Evolutionary conservation across 2,113 vertebrate genomes (phyloP).

Genomic region (Diphyllodes magnificus): DNA sequence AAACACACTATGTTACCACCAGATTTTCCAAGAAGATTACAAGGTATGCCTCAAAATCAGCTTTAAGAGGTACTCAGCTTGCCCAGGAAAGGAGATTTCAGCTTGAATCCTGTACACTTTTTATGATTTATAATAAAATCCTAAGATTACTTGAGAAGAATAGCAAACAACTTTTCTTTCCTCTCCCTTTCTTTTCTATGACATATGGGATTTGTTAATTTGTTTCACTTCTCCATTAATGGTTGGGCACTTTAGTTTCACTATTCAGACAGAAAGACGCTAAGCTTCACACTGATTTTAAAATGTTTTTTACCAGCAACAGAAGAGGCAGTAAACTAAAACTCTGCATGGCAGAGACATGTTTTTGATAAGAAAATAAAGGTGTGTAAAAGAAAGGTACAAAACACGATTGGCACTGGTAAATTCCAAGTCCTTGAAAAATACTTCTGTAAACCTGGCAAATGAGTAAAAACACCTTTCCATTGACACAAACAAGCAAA

Average conservation of each 20-base stretch:
- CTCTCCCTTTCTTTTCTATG: neutral
- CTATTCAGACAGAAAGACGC: neutral
- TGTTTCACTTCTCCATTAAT: neutral
- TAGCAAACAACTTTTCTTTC: neutral
- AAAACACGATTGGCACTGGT: neutral
- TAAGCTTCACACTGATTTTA: neutral
- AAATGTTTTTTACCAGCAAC: neutral
- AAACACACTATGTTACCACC: neutral
- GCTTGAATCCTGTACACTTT: neutral
- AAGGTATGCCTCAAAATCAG: neutral
- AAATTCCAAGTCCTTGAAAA: neutral
- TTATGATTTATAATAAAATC: neutral
- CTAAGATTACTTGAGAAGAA: neutral
- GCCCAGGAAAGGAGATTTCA: neutral
- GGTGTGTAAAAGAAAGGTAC: neutral
- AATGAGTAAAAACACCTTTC: neutral
- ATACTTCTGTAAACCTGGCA: neutral
- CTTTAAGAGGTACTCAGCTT: neutral
- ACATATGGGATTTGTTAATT: neutral
- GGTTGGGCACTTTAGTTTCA: neutral
- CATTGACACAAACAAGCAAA: neutral
- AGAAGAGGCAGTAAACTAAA: neutral
- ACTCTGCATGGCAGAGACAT: neutral
- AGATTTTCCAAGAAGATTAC: neutral
- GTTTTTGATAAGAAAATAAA: neutral